Conservation (phyloP, 2,797 vertebrate genomes). For the Lagothrix lagotricha region DNA sequence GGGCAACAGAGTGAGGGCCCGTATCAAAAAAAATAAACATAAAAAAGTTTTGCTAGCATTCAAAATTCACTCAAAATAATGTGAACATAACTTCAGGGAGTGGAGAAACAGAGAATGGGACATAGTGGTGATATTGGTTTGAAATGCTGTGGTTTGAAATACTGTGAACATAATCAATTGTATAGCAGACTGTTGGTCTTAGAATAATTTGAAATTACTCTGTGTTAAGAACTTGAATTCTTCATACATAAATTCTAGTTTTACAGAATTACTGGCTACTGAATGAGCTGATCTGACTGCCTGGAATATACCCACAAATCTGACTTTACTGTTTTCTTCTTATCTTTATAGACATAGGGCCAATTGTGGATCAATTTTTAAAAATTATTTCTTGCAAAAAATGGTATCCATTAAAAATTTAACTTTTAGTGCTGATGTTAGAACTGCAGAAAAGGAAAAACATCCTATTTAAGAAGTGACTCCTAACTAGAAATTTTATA, state of each 20-base stretch:
- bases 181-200: background rate
- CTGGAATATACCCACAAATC: background rate
- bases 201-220: conserved; percentile 15
- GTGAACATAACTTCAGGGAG: background rate
- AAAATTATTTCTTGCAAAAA: background rate
- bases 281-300: background rate
- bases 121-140: no score
- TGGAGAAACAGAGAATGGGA: no score
- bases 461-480: background rate
- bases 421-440: background rate
- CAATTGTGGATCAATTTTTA: background rate
- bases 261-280: background rate
- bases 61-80: background rate
- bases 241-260: background rate
- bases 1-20: no score
- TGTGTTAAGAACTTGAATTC: conserved; percentile 9
- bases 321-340: background rate
- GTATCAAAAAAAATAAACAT: no score
- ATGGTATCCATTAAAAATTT: background rate
- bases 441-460: conserved; percentile 21
- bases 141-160: background rate
- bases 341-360: background rate
- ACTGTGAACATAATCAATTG: background rate
- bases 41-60: background rate
- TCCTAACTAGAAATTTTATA: background rate